phyloP scores from a whole-genome alignment of 2,113 vertebrate species.

The Melanerpes formicivorus region DNA sequence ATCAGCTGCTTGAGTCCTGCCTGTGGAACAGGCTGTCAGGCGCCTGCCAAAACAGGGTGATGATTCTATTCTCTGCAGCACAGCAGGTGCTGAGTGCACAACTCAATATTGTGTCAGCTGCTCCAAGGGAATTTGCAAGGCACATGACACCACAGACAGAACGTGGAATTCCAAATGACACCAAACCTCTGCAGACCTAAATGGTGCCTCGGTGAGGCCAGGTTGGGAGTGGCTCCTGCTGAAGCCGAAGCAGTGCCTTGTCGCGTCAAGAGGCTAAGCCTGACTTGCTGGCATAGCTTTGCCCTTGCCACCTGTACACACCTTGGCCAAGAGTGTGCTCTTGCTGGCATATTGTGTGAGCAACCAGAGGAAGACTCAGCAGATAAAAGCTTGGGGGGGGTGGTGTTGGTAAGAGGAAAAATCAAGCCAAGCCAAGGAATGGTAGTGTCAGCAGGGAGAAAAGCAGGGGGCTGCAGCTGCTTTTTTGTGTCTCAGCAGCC shows the following conservation, averaged over 20 bases:
- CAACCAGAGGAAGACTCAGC: neutral
- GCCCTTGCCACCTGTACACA: neutral
- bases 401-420: neutral
- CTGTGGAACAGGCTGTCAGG: neutral
- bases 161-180: neutral
- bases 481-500: neutral
- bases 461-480: neutral
- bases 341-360: neutral
- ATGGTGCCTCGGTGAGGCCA: neutral
- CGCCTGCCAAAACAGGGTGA: conserved; percentile 36
- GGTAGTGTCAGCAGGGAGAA: neutral
- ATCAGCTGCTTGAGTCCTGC: neutral
- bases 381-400: neutral
- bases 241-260: neutral
- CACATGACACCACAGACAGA: neutral
- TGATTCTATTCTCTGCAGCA: conserved; percentile 4
- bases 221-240: neutral
- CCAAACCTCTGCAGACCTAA: neutral
- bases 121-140: neutral
- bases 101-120: conserved; percentile 45
- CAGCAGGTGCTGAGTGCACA: neutral
- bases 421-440: neutral
- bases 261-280: neutral
- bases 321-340: neutral
- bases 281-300: neutral